Base-by-base conservation (phyloP, 2,113 vertebrate species). In the Illadopsis cleaveri region DNA sequence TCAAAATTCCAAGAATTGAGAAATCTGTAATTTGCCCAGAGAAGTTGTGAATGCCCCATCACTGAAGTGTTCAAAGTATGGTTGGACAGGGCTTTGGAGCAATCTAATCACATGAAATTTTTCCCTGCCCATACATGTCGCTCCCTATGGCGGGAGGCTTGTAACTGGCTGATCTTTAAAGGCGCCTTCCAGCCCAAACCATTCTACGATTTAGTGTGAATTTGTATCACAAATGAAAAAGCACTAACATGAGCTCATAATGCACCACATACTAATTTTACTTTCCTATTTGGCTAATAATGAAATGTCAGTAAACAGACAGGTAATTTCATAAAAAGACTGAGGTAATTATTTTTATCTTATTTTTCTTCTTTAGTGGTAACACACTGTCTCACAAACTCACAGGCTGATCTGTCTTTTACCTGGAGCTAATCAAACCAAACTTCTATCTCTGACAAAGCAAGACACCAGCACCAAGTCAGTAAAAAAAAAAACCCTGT, bases 1-100 rank as follows among this genome's bases (percentile, higher is more conserved):
- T 61, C n/a, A n/a, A n/a, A n/a, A n/a, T n/a, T n/a, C 12, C 28
- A 38, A 24, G 23, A 62, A 56, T 0, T 3, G 0, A 70, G n/a
- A 35, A 57, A 50, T 65, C 31, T 50, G 16, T 25, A 22, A 82
- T 54, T 69, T 72, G 35, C 11, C 22, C 35, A 81, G n/a, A 80
- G 10, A 81, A 45, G 20, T 0, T 60, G 20, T n/a, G 20, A 40
- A 31, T 48, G 42, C 10, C 20, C 4, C 40, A 15, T n/a, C 14
- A 19, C 0, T 58, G 20, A 65, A n/a, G 24, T 9, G 12, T 28
- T 71, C 37, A 12, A 42, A 44, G 20, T 8, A 23, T n/a, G 17
- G 13, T 0, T 62, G 35, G 30, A 76, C 1, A 2, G 7, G 15
- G n/a, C n/a, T 85, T 57, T 81, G 31, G 13, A 79, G 27, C 20